Evolutionary conservation across 2,113 vertebrate species (phyloP), one percentile per base, ranked within the genome.

Genomic region (Pachypanchax playfairii): DNA sequence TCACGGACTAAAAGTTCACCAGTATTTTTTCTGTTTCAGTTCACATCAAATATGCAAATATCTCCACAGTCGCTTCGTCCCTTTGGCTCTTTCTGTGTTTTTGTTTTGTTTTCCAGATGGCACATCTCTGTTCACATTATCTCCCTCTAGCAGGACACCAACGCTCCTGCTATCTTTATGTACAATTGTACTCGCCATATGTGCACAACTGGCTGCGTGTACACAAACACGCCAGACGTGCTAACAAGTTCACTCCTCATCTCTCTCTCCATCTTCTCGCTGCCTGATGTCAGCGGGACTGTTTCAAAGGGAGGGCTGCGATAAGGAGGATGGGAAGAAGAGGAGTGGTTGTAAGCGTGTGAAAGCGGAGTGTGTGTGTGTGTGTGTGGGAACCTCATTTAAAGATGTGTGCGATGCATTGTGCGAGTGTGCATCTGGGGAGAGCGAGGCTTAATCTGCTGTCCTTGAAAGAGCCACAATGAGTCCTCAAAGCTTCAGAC

Each of bases 51-150:
- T 24, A 29, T 44, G 12, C 25, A 43, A 25, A 49, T 51, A 22
- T 46, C 36, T n/a, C 15, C 6, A 17, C 56, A 18, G 48, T 46
- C 57, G 51, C 31, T 17, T 33, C 59, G 20, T 55, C 54, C 42
- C 55, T 39, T 8, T 53, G 1, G 21, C 11, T 38, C 7, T 43
- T 18, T 39, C 15, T 12, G 20, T 44, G 24, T 35, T 46, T 44
- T 54, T 41, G 10, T 63, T 63, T 65, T 44, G 44, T 73, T 41
- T 58, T 63, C 46, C 59, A 54, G 61, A 75, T 46, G 64, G 61
- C 52, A 54, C 25, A 35, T 65, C 15, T 79, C 74, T 71, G 54
- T 80, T 48, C 68, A 60, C 65, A 79, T 85, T 87, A 88, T 88
- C 84, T 84, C 62, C 52, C 54, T 58, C 51, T 59, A 29, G 65